Evolutionary conservation across 2,797 vertebrate species (phyloP).

Genomic region (Amblyopsis hoosieri): DNA sequence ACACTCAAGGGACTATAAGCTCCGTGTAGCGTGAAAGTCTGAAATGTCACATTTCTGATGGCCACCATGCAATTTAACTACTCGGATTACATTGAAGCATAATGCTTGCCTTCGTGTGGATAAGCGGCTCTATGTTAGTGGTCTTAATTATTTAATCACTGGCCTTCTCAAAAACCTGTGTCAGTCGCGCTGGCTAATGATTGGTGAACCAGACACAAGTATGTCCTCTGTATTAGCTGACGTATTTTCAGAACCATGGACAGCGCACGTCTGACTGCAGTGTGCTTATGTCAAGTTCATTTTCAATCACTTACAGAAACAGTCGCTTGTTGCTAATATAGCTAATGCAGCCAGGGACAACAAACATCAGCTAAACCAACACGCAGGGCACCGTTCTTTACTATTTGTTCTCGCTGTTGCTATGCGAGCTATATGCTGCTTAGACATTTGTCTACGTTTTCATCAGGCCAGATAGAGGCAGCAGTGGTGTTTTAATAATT

Average conservation of each 20-base stretch:
- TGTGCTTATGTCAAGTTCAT: not conserved
- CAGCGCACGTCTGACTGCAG: not conserved
- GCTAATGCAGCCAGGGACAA: no score
- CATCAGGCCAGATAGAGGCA: slow-evolving; percentile 47
- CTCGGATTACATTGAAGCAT: no score
- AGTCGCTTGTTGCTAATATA: slow-evolving; percentile 1
- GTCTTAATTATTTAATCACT: no score
- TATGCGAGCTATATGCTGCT: not conserved
- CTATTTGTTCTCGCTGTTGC: no score
- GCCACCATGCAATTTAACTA: not conserved
- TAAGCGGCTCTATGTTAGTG: no score
- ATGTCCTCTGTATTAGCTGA: not conserved
- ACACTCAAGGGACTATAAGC: not conserved
- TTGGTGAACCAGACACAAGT: not conserved
- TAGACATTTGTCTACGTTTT: slow-evolving; percentile 29
- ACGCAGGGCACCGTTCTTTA: no score
- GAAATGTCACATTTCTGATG: not conserved
- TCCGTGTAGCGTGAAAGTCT: not conserved
- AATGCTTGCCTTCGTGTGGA: no score
- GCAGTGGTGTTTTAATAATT: slow-evolving; percentile 62
- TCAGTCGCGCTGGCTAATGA: not conserved
- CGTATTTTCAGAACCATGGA: not conserved
- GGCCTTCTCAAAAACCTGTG: no score
- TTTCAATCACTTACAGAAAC: not conserved
- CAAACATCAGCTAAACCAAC: no score